These are phyloP conservation scores for Craseonycteris thonglongyai DNA, from an alignment of 2,113 vertebrate genomes.

Conservation along the genomic window DNA sequence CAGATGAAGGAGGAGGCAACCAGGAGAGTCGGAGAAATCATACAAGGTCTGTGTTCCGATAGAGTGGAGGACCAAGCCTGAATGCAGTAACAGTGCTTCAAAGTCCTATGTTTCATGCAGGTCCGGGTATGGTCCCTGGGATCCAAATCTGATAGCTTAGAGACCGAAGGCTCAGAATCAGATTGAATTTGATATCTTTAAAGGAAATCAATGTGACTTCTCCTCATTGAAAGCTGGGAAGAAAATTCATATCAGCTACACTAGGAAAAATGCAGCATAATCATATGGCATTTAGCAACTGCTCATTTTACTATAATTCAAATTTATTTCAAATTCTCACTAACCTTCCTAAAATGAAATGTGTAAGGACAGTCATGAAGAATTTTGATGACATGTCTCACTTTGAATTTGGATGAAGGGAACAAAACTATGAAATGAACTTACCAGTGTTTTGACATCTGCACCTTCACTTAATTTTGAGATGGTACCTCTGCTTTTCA, in stretches of 20 bases:
- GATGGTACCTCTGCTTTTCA: background rate
- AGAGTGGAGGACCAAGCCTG: background rate
- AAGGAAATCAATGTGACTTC: background rate
- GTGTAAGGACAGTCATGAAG: background rate
- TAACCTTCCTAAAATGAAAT: background rate
- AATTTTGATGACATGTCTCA: background rate
- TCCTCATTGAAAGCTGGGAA: background rate
- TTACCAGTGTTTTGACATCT: background rate
- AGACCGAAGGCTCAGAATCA: background rate
- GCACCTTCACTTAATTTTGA: background rate
- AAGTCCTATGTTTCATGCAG: background rate
- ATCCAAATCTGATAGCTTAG: background rate
- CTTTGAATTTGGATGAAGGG: background rate
- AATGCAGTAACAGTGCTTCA: background rate
- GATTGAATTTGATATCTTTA: background rate
- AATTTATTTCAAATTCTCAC: background rate
- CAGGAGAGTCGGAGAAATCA: background rate
- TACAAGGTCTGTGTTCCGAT: background rate
- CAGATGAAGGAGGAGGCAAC: background rate
- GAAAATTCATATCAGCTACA: background rate
- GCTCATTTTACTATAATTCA: background rate
- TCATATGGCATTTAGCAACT: background rate
- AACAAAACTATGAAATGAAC: background rate
- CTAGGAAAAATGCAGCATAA: background rate
- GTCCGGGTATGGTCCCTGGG: background rate